Evolutionary conservation across 2,113 vertebrate genomes (phyloP), one percentile per base, ranked within the genome.

Genomic region (Gallinago jamesoni): DNA sequence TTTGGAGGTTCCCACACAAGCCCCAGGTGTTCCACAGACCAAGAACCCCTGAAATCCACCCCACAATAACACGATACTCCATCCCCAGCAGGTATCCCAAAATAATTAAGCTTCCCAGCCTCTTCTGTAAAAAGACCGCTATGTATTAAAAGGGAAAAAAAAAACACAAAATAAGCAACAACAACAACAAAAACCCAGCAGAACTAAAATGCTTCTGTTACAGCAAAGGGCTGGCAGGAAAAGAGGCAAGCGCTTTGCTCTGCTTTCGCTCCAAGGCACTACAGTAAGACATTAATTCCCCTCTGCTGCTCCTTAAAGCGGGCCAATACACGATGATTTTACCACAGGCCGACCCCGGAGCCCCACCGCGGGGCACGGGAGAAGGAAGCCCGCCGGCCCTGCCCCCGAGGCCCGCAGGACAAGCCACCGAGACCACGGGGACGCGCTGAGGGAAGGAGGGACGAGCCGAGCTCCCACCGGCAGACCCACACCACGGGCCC

Each of bases 1-100:
- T 1, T 3, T 0, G 25, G 18, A 15, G 6, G 14, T 0, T 66
- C 7, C 33, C 19, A 12, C 74, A 5, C 21, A 77, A 27, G 21
- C 1, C 33, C 22, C 14, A 0, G 24, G 2, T 7, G 3, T 2
- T 27, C n/a, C 56, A 22, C 22, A 68, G 50, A 6, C 25, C 1
- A 24, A 7, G 25, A 27, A 16, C 5, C 2, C 0, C 11, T 0
- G 31, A 12, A 0, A 15, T 1, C 76, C 47, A 30, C 2, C 53
- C n/a, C 53, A 18, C 43, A 20, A 4, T 41, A 24, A 5, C 9
- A 17, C 43, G 3, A 1, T 1, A 23, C 2, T 14, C 12, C 2
- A 18, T 2, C 2, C 3, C 7, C 47, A 31, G 12, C 39, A 23
- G 10, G 9, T 4, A 30, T 11, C 45, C 9, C 48, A 6, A 57